These are phyloP conservation scores for Pituophis catenifer DNA, from an alignment of 2,113 vertebrate species.

Conservation along the genomic window DNA sequence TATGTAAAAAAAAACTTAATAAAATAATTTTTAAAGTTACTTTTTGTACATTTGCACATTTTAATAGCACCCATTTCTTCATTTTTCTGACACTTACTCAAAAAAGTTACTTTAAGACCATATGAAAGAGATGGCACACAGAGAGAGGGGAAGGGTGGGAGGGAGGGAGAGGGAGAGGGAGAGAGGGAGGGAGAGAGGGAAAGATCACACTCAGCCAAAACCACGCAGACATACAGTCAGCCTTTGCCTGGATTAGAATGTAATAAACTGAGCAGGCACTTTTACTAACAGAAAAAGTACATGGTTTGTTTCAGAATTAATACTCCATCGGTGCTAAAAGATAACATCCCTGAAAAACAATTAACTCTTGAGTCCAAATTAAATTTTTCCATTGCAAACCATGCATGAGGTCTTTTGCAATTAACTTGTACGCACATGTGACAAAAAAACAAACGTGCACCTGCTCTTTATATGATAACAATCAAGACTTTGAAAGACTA, in stretches of 20 bases:
- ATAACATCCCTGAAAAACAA: background rate
- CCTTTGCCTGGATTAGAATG: background rate
- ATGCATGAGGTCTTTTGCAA: constrained; percentile 16
- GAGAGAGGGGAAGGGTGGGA: no score
- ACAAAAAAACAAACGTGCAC: background rate
- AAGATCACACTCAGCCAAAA: no score
- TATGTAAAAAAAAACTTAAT: background rate
- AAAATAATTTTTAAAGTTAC: background rate
- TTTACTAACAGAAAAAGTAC: background rate
- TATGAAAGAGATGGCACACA: background rate
- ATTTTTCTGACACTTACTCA: background rate
- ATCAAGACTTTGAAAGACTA: background rate
- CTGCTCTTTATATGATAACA: background rate
- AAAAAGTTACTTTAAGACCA: background rate
- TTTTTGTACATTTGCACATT: background rate
- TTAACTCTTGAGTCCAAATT: background rate
- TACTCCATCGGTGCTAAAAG: constrained; percentile 10
- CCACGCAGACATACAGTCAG: background rate
- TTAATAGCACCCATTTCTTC: background rate
- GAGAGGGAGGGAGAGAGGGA: no score
- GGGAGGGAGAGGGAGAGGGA: no score
- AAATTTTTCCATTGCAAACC: constrained; percentile 1
- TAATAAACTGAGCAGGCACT: background rate
- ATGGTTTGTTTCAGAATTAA: constrained; percentile 11
- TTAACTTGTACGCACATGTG: background rate